phyloP scores from a whole-genome alignment of 2,113 vertebrate species.

The Melierax canorus region DNA sequence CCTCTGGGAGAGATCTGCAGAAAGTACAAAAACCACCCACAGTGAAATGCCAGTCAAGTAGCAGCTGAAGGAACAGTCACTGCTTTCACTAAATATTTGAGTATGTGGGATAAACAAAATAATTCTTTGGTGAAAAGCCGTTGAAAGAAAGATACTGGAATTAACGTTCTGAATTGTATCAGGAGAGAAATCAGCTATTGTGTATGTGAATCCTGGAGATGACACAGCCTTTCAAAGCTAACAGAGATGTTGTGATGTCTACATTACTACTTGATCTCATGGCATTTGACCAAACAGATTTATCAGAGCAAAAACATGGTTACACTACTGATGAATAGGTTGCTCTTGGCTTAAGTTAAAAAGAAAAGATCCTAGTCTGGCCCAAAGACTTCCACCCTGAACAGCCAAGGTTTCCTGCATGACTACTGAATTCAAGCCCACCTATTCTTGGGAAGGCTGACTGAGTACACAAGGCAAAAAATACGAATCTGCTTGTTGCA shows the following conservation, averaged over 20 bases:
- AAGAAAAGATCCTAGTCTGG: neutral
- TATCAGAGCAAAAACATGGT: neutral
- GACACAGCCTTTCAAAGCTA: neutral
- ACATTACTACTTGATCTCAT: neutral
- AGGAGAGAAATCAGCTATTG: neutral
- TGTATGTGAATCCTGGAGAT: neutral
- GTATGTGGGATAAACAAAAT: neutral
- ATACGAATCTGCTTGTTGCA: neutral
- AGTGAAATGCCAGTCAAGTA: neutral
- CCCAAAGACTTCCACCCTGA: neutral
- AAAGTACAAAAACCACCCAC: neutral
- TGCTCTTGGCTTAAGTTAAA: neutral
- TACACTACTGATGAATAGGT: neutral
- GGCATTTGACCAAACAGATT: neutral
- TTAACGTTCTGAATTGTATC: neutral
- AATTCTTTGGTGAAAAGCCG: neutral
- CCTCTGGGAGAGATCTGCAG: neutral
- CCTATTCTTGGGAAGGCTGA: neutral
- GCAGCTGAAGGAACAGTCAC: neutral
- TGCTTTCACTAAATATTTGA: slow-evolving; percentile 3
- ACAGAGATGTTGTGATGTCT: neutral
- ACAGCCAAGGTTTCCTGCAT: neutral
- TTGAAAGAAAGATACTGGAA: neutral
- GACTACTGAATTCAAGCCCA: neutral
- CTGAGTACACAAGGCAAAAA: neutral